Conservation (phyloP, 1,140 invertebrate genomes). For the Cydia splendana region DNA sequence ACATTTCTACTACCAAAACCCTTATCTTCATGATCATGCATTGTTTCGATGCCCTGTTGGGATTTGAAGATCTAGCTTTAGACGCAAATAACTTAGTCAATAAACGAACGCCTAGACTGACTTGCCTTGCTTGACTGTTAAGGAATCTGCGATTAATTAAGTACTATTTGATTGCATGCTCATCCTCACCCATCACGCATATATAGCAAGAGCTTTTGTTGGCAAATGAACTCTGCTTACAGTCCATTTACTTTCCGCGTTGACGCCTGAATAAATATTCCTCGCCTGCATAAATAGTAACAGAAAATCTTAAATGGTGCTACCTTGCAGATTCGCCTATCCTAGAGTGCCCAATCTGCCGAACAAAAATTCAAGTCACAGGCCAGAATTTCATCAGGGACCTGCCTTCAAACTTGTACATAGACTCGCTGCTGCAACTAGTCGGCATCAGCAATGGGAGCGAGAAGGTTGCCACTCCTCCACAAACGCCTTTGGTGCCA, state of each 20-base stretch:
- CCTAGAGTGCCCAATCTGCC: slow-evolving; percentile 70
- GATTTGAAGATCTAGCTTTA: too few species aligned
- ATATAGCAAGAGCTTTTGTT: too few species aligned
- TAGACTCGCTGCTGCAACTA: slow-evolving; percentile 78
- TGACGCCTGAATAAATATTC: not conserved
- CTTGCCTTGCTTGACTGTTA: too few species aligned
- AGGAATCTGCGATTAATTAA: too few species aligned
- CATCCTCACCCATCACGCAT: too few species aligned
- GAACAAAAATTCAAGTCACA: slow-evolving; percentile 60
- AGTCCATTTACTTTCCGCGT: too few species aligned
- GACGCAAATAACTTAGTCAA: too few species aligned
- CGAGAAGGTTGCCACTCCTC: slow-evolving; percentile 46
- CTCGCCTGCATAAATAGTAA: not conserved
- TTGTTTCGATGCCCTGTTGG: too few species aligned
- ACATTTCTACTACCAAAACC: not conserved
- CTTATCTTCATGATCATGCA: too few species aligned
- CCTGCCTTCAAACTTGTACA: slow-evolving; percentile 82
- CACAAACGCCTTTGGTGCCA: slow-evolving; percentile 41
- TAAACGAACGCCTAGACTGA: too few species aligned
- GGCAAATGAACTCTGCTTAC: too few species aligned
- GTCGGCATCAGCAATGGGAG: slow-evolving; percentile 54
- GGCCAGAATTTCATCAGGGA: slow-evolving; percentile 66
- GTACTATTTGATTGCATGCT: too few species aligned
- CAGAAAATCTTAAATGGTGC: not conserved
- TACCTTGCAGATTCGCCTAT: slow-evolving; percentile 60